Percentiles rank a stretch among this genome's conserved stretches.
These are phyloP conservation scores for Pachyuromys duprasi DNA, from an alignment of 2,797 vertebrate genomes.

Conservation along the genomic window DNA sequence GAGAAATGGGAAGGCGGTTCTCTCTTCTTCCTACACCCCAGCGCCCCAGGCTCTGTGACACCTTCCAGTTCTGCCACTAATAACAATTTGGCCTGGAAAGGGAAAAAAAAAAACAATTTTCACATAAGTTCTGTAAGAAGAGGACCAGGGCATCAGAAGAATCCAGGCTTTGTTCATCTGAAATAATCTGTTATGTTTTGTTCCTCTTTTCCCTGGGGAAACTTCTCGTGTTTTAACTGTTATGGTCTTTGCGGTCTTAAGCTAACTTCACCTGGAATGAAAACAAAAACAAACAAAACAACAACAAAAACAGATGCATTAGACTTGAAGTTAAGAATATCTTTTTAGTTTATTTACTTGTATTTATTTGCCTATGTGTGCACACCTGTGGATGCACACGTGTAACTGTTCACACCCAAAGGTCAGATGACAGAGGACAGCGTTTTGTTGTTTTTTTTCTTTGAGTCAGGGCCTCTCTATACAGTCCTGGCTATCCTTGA, in stretches of 20 bases:
- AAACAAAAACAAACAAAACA: neutral
- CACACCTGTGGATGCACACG: neutral
- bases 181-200: slow-evolving; percentile 31
- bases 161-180: slow-evolving; percentile 13
- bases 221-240: neutral
- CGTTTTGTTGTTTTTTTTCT: neutral
- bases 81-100: neutral
- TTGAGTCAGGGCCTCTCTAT: neutral
- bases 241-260: neutral
- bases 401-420: neutral
- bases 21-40: neutral
- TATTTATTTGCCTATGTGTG: neutral
- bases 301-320: no score
- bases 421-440: neutral
- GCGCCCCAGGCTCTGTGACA: neutral
- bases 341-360: neutral
- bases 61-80: neutral
- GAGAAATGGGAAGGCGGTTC: neutral
- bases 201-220: neutral
- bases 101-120: neutral
- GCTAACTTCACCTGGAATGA: neutral
- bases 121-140: neutral
- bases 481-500: neutral
- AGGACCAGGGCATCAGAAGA: no score
- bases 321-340: neutral